phyloP scores from a whole-genome alignment of 2,113 vertebrate genomes.

The Perca flavescens region DNA sequence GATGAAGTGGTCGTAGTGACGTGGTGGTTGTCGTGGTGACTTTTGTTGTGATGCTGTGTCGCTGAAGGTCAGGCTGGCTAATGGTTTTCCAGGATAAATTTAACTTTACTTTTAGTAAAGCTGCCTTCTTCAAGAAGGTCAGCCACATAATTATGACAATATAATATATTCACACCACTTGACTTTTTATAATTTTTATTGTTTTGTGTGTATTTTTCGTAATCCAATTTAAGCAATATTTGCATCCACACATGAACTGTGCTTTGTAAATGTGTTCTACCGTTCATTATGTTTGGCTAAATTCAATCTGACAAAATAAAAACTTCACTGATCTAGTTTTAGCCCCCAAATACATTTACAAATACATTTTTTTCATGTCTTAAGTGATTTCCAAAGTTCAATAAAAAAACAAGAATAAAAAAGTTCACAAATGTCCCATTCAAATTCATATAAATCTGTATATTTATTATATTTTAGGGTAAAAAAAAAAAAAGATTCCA shows the following conservation, averaged over 20 bases:
- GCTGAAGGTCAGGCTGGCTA: conserved; percentile 57
- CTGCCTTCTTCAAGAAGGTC: conserved; percentile 50
- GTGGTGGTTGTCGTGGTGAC: conserved; percentile 20
- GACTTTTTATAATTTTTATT: neutral
- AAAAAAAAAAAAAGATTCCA: too few species aligned
- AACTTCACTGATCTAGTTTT: neutral
- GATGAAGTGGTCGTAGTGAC: conserved; percentile 44
- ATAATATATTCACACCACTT: neutral
- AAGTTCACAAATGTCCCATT: too few species aligned
- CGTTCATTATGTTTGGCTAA: neutral
- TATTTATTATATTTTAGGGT: neutral
- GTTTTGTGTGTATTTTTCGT: neutral
- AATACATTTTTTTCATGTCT: too few species aligned
- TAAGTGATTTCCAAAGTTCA: too few species aligned
- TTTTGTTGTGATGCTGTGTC: conserved; percentile 20
- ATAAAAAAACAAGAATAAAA: too few species aligned
- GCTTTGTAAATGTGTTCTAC: neutral
- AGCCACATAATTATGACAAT: neutral
- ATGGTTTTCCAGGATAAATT: conserved; percentile 20
- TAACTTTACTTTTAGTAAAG: conserved; percentile 35
- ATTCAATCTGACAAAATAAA: neutral
- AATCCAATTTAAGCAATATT: neutral
- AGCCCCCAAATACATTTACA: neutral
- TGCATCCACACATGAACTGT: neutral
- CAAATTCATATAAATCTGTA: neutral